Conservation (phyloP, 2,797 vertebrate genomes). For the Enteromius thamalakanensis region DNA sequence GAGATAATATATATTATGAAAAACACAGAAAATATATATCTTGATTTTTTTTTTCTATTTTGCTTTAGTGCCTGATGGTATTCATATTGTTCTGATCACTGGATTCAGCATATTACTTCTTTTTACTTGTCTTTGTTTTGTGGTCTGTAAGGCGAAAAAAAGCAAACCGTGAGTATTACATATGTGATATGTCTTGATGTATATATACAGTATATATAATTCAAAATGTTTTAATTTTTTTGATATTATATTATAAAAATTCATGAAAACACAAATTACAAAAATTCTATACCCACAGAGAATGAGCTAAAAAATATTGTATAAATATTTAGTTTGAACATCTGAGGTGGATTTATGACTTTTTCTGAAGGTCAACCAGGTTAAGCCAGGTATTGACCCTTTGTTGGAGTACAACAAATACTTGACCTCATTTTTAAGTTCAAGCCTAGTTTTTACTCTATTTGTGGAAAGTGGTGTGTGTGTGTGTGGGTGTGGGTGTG, state of each 20-base stretch:
- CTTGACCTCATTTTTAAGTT: neutral
- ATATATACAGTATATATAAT: neutral
- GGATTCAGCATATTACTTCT: neutral
- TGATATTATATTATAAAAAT: no score
- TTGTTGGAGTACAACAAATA: neutral
- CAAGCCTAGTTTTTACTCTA: neutral
- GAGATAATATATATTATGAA: neutral
- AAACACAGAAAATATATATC: no score
- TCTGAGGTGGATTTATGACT: neutral
- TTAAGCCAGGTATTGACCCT: neutral
- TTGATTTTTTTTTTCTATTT: neutral
- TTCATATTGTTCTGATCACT: neutral
- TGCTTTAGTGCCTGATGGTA: neutral
- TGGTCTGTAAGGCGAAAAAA: slow-evolving; percentile 27
- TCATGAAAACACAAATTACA: neutral
- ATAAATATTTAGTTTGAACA: neutral
- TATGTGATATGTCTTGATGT: neutral
- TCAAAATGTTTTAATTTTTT: no score
- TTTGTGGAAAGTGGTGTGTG: slow-evolving; percentile 19
- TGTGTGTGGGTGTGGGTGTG: neutral
- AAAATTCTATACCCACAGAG: neutral
- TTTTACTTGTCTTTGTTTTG: neutral
- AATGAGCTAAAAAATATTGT: neutral
- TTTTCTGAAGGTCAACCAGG: neutral
- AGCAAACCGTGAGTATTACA: neutral